A percentile compares a stretch with the other conserved stretches of the same genome.
phyloP scores from a whole-genome alignment of 2,113 vertebrate species.

The Plecturocebus donacophilus region DNA sequence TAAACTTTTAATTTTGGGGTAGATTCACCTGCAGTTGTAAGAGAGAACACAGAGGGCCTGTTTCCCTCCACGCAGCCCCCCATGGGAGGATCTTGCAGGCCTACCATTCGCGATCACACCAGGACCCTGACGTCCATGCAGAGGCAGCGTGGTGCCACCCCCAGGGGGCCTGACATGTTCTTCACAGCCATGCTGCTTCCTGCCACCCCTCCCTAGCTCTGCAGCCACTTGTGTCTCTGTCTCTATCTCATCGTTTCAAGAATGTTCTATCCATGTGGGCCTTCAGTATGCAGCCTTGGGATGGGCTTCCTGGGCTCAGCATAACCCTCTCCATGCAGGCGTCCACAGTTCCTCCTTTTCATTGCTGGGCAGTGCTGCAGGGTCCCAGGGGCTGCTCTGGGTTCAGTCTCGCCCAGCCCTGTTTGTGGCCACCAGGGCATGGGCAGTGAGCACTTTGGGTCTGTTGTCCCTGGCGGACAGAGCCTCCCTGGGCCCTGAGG shows the following conservation, averaged over 20 bases:
- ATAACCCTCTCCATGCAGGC: too few relatives aligned
- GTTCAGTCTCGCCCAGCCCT: background rate
- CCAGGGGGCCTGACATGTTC: too few relatives aligned
- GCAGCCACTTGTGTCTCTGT: rapidly evolving
- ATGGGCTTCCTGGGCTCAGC: background rate
- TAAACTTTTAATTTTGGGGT: background rate
- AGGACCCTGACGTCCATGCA: rapidly evolving
- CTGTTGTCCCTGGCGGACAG: background rate
- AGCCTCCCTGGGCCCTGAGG: background rate
- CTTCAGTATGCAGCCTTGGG: too few relatives aligned
- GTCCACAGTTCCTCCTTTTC: background rate
- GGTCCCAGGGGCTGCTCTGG: background rate
- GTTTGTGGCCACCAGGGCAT: background rate
- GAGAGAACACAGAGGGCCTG: background rate
- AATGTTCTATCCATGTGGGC: rapidly evolving
- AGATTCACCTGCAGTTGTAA: background rate
- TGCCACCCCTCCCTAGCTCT: background rate
- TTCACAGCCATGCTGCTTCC: too few relatives aligned
- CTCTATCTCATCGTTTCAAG: too few relatives aligned
- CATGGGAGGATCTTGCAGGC: too few relatives aligned
- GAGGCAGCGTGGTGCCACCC: too few relatives aligned
- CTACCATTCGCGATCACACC: too few relatives aligned
- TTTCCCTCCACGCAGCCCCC: background rate
- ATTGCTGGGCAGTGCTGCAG: background rate
- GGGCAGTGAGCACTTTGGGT: background rate